Base-by-base conservation (phyloP, 2,113 vertebrate genomes). In the Pleuronectes platessa region DNA sequence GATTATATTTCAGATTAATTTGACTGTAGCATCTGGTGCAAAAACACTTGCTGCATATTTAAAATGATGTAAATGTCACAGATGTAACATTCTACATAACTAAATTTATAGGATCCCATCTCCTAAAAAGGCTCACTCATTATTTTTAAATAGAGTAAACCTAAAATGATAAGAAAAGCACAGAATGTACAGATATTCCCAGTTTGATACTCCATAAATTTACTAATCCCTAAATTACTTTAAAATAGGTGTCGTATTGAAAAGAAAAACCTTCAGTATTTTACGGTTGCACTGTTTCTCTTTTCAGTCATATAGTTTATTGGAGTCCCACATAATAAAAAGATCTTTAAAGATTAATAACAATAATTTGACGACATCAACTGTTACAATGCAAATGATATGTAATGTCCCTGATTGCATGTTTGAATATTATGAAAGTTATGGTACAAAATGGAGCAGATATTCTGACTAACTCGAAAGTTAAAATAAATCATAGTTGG, bases 361-460 rank as follows among this genome's bases (percentile, higher is more conserved):
- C 7, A 51, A 61, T 47, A 35, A 27, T 68, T 45, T 47, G 2
- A 67, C 66, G 68, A 68, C 27, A 49, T 64, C 61, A 56, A 61
- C 23, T 21, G n/a, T 10, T 27, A 27, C 59, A 60, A 70, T 74
- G 24, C 53, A 64, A 70, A 63, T 53, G 27, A 5, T 31, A 31
- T 31, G 53, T 65, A n/a, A 74, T 37, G 62, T 90, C 77, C 77
- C 75, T 85, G 83, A 89, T 70, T 58, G n/a, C 62, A 75, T 45
- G 68, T 58, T 71, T 55, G 37, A 58, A 70, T 14, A 61, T 49
- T 2, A 70, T 66, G 65, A 71, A 13, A 63, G 35, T 21, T 35
- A 13, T 6, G 12, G 8, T 27, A 4, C 9, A 21, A 69, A 42
- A 47, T 59, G 10, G 18, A 4, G 45, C 8, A 23, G 15, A 5